Percentiles rank a stretch among this genome's conserved stretches.
Evolutionary conservation across 2,888 invertebrate species (phyloP).

Genomic region (Julus scanicus): DNA sequence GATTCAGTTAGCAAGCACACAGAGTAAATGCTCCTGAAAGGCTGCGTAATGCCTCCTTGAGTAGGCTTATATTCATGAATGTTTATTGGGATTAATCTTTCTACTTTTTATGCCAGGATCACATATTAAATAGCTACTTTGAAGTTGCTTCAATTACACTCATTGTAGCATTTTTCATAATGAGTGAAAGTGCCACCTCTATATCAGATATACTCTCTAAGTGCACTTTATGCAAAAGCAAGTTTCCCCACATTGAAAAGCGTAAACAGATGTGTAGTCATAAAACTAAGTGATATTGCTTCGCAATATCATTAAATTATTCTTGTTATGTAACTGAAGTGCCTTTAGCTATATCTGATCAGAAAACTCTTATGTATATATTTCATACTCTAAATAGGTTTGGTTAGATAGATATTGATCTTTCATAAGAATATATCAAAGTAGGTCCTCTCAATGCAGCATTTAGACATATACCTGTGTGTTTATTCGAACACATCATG

Average conservation of each 20-base stretch:
- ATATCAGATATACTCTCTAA: neutral
- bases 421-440: neutral
- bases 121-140: constrained; percentile 37
- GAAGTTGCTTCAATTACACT: constrained; percentile 12
- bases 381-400: no score
- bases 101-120: neutral
- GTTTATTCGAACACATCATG: neutral
- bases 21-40: constrained; percentile 11
- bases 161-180: constrained; percentile 2
- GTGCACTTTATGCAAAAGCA: neutral
- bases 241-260: neutral
- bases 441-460: neutral
- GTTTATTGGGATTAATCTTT: constrained; percentile 21
- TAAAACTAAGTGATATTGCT: neutral
- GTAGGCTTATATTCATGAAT: constrained; percentile 19
- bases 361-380: no score
- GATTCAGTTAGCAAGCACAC: neutral
- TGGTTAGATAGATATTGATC: neutral
- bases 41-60: neutral
- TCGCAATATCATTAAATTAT: no score
- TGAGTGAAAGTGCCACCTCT: constrained; percentile 13
- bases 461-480: neutral
- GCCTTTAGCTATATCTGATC: no score
- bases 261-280: neutral
- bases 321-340: no score